A percentile compares a stretch with the other conserved stretches of the same genome.
Conservation (phyloP, 2,888 invertebrate genomes). For the Eucriotettix oculatus region DNA sequence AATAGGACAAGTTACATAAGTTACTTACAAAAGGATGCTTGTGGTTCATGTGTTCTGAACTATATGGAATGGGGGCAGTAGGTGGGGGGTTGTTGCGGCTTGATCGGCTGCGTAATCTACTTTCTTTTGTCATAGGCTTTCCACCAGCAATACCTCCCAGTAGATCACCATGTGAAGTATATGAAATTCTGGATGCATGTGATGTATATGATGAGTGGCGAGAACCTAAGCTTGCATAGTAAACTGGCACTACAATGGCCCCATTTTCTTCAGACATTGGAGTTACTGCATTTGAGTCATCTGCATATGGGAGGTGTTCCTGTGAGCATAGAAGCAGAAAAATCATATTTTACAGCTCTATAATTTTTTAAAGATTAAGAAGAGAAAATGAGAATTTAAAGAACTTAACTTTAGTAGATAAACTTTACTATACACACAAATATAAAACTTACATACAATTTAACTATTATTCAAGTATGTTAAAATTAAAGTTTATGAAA, state of each 20-base stretch:
- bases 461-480: no score
- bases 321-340: slow-evolving; percentile 13
- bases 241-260: slow-evolving; percentile 82
- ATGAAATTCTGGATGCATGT: slow-evolving; percentile 82
- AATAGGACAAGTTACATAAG: not conserved
- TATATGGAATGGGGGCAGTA: slow-evolving; percentile 34
- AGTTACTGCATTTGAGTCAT: slow-evolving; percentile 93
- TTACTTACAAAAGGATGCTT: slow-evolving; percentile 18
- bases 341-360: not conserved
- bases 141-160: slow-evolving; percentile 44
- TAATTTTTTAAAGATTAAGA: not conserved
- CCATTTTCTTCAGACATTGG: slow-evolving; percentile 97
- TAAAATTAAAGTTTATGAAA: no score
- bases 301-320: slow-evolving; percentile 90
- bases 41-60: slow-evolving; percentile 28
- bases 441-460: no score
- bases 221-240: slow-evolving; percentile 77
- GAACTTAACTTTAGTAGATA: no score
- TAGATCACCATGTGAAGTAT: slow-evolving; percentile 86
- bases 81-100: slow-evolving; percentile 43
- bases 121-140: slow-evolving; percentile 67
- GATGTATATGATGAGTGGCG: slow-evolving; percentile 92
- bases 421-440: no score
- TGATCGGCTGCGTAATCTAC: slow-evolving; percentile 58
- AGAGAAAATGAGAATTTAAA: not conserved